A percentile compares a stretch with the other conserved stretches of the same genome.
Evolutionary conservation across 92 coral and sea anemone genomes (phyloP).

Genomic region (Phymanthus crucifer): DNA sequence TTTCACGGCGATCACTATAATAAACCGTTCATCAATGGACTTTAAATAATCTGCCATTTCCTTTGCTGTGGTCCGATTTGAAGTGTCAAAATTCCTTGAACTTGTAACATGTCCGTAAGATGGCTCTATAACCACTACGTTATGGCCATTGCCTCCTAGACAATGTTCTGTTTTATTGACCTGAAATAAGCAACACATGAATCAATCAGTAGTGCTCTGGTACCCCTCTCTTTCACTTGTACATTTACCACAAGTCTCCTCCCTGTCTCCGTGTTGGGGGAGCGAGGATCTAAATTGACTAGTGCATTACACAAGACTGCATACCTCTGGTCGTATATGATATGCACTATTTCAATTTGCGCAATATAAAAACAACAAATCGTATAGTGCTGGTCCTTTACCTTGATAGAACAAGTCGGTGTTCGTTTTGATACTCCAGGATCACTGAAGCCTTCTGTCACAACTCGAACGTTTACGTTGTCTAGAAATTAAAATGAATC

Average conservation of each 20-base stretch:
- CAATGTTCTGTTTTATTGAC: slow-evolving; percentile 15
- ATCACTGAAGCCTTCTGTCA: slow-evolving; percentile 32
- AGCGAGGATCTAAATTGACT: too few species aligned
- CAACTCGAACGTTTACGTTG: neutral
- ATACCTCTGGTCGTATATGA: too few species aligned
- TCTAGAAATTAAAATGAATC: neutral
- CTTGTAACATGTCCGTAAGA: slow-evolving; percentile 24
- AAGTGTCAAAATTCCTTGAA: slow-evolving; percentile 16
- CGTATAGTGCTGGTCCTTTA: slow-evolving; percentile 1
- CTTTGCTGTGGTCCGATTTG: neutral
- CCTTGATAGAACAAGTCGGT: slow-evolving; percentile 42
- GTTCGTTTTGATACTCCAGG: slow-evolving; percentile 28
- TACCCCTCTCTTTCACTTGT: too few species aligned
- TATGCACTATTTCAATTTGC: too few species aligned
- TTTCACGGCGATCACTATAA: slow-evolving; percentile 28
- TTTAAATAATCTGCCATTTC: slow-evolving; percentile 19
- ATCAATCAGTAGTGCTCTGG: too few species aligned
- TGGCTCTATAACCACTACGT: slow-evolving; percentile 30
- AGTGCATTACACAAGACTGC: too few species aligned
- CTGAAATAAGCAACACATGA: neutral
- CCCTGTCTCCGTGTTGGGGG: too few species aligned
- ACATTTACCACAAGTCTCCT: too few species aligned
- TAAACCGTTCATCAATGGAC: neutral
- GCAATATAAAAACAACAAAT: too few species aligned
- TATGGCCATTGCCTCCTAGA: slow-evolving; percentile 27